Base-by-base conservation (phyloP, 2,888 invertebrate genomes). In the Zelleria hepariella region DNA sequence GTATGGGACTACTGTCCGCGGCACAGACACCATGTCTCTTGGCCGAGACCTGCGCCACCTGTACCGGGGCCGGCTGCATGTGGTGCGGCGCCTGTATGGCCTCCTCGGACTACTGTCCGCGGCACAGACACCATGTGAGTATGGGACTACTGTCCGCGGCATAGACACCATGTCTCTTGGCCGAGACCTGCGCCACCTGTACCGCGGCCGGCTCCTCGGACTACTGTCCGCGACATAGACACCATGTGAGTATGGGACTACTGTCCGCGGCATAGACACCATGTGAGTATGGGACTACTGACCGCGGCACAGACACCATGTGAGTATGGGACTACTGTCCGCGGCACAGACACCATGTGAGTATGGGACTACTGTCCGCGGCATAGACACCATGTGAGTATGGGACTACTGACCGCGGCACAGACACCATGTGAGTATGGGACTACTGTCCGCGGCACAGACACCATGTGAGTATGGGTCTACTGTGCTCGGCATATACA, bases 11-110 rank as follows among this genome's bases (percentile, higher is more conserved):
- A n/a, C 61, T 61, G 5, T 18, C 65, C 0, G 82, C 81, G 32
- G 75, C 71, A 64, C 26, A 5, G 26, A 7, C 26, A 4, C 26
- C 26, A 26, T 26, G 4, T 26, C 26, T 4, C 26, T 26, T 5
- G 7, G 4, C 26, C 26, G 4, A 7, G 26, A 78, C 77, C 59
- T 87, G 87, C 63, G 75, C 74, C 18, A 78, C 85, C 59, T 86
- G 86, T 62, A 71, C 80, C n/a, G 80, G 81, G 2, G 82, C 82
- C 0, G 76, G 80, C 10, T 87, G 87, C 63, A 79, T 80, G n/a
- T 86, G 86, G 86, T 87, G 87, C 69, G 86, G 85, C 24, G 71
- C 73, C 0, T 87, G 87, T 65, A 67, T 77, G 60, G 65, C 77
- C 0, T 47, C 65, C 77, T 1, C 70, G 76, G 4, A 71, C 49